Conservation (phyloP, 2,888 invertebrate species). For the Pristionchus mayeri region DNA sequence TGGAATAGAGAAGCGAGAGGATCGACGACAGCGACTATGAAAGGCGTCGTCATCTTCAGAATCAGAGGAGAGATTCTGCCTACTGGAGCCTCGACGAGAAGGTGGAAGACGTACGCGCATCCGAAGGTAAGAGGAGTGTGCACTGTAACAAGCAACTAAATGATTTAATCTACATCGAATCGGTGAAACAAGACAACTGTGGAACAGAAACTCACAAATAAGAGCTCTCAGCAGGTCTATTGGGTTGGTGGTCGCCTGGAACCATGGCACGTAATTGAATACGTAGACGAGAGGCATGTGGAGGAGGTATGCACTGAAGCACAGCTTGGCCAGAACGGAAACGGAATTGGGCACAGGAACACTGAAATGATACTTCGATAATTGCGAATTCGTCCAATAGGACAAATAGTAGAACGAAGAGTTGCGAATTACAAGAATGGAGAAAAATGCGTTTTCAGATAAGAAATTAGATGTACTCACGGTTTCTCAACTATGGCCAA, state of each 20-base stretch:
- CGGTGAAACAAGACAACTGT: no score
- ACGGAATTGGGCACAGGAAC: conserved; percentile 59
- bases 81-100: conserved; percentile 69
- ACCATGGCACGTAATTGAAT: conserved; percentile 65
- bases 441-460: background rate
- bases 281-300: conserved; percentile 74
- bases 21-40: no score
- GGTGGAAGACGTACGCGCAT: conserved; percentile 67
- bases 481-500: conserved; percentile 41
- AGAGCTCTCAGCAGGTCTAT: conserved; percentile 63
- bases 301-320: conserved; percentile 69
- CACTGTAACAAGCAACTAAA: conserved; percentile 56
- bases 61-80: background rate
- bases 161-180: no score
- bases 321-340: conserved; percentile 65
- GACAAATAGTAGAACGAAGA: conserved; percentile 50
- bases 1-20: no score
- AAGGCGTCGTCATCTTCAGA: no score
- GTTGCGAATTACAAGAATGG: background rate
- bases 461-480: background rate
- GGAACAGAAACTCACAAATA: background rate
- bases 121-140: conserved; percentile 65
- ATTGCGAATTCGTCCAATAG: no score
- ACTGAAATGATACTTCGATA: conserved; percentile 24
- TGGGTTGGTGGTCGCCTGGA: conserved; percentile 66